Conservation (phyloP, 1,140 invertebrate genomes). For the Drosophila sp. region DNA sequence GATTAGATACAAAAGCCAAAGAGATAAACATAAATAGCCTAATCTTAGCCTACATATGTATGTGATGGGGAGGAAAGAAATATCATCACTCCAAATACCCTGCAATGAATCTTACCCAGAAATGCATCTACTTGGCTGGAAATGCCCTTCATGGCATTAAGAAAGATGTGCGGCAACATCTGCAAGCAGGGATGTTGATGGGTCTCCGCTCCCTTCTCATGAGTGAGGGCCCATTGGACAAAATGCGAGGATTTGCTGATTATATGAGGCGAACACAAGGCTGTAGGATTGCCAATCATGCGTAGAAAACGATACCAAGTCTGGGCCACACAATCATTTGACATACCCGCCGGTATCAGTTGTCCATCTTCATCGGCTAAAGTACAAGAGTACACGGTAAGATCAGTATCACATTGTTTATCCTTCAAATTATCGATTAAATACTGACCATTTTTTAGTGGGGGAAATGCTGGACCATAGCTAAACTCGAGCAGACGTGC, state of each 20-base stretch:
- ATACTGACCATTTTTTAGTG: slow-evolving; percentile 90
- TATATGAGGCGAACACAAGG: slow-evolving; percentile 93
- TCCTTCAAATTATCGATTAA: too few relatives aligned
- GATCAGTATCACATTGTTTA: neutral
- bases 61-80: neutral
- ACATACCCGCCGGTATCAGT: slow-evolving; percentile 92
- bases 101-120: slow-evolving; percentile 88
- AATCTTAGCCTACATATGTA: slow-evolving; percentile 14
- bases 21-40: slow-evolving; percentile 49
- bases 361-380: slow-evolving; percentile 92
- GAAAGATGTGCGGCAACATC: slow-evolving; percentile 94
- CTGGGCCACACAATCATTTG: slow-evolving; percentile 94
- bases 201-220: slow-evolving; percentile 91
- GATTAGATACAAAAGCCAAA: slow-evolving; percentile 46
- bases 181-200: slow-evolving; percentile 96
- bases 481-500: slow-evolving; percentile 92
- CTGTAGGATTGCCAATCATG: slow-evolving; percentile 96
- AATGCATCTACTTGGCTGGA: slow-evolving; percentile 97
- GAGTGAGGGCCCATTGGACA: slow-evolving; percentile 89
- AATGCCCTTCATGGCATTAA: slow-evolving; percentile 96
- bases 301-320: slow-evolving; percentile 97
- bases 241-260: slow-evolving; percentile 94
- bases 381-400: slow-evolving; percentile 17
- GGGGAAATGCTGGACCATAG: slow-evolving; percentile 94
- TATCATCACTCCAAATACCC: slow-evolving; percentile 12